Evolutionary conservation across 2,113 vertebrate genomes (phyloP), one percentile per base, ranked within the genome.

Genomic region (Gnathonemus longibarbis): DNA sequence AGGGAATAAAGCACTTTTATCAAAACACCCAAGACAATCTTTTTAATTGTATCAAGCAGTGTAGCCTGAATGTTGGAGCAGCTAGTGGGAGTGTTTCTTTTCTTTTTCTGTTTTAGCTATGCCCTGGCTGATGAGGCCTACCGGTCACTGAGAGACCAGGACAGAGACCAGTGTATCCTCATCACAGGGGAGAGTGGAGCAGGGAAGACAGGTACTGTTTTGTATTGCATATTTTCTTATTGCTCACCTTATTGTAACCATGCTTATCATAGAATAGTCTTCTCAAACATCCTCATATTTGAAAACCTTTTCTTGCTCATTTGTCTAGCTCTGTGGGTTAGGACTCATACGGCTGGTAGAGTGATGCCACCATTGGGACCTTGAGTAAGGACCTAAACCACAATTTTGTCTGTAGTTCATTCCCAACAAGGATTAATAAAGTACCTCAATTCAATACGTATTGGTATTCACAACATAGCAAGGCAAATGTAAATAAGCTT

Each of bases 141-240:
- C 92, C 95, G 98, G 90, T 99, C 98, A n/a, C 95, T 99, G 91
- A 96, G 98, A 89, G 98, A 99, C 95, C 98, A 99, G 94, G 98
- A 98, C 94, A 99, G 99, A 94, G 98, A 99, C 94, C 98, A 99
- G 52, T 99, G 98, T 88, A 99, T 99, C 92, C 97, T 99, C 91
- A 99, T 99, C 91, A 99, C 98, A 21, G 98, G 98, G 89, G 98
- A 99, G 93, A 99, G 98, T 3, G 98, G 98, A 90, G 97, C 98
- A 91, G 98, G 98, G 90, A 99, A 99, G 96, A 99, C 98, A 83
- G 98, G 98, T 99, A 94, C 96, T 91, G 39, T 52, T 10, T 48
- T 85, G 31, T 77, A 19, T 88, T 5, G 46, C 27, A 24, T 88
- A 3, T 52, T 46, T 21, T 19, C 56, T 31, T 89, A 83, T 39